A percentile compares a stretch with the other conserved stretches of the same genome.
Conservation (phyloP, 2,888 invertebrate species). For the Iphiclides podalirius region DNA sequence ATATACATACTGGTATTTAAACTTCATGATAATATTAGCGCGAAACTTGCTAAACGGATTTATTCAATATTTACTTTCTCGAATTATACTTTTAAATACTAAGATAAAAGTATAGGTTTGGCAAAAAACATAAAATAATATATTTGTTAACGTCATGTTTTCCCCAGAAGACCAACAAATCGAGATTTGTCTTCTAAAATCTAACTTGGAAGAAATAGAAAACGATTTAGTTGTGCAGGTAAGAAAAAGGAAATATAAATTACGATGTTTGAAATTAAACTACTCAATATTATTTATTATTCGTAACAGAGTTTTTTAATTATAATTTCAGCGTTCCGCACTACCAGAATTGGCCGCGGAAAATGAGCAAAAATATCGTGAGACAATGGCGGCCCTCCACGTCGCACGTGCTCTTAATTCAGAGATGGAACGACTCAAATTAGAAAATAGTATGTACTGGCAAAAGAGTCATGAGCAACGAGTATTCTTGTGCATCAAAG, state of each 20-base stretch:
- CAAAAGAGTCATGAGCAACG: too few relatives aligned
- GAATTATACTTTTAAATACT: too few relatives aligned
- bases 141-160: too few relatives aligned
- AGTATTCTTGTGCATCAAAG: too few relatives aligned
- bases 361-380: conserved; percentile 51
- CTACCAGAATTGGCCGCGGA: conserved; percentile 55
- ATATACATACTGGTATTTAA: too few relatives aligned
- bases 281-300: conserved; percentile 10
- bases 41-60: too few relatives aligned
- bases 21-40: too few relatives aligned
- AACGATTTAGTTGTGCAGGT: conserved; percentile 56
- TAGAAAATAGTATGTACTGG: conserved; percentile 44
- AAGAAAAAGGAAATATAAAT: conserved; percentile 20
- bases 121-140: too few relatives aligned
- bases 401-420: conserved; percentile 46
- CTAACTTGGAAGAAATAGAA: conserved; percentile 58
- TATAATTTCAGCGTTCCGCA: conserved; percentile 42
- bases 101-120: too few relatives aligned
- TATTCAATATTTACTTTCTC: too few relatives aligned
- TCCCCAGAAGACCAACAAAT: conserved; percentile 60
- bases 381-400: conserved; percentile 45
- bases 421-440: conserved; percentile 47
- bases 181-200: conserved; percentile 60
- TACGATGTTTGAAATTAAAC: background rate
- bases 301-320: background rate